Evolutionary conservation across 2,797 vertebrate species (phyloP).

Genomic region (Hydrocynus forskahlii): DNA sequence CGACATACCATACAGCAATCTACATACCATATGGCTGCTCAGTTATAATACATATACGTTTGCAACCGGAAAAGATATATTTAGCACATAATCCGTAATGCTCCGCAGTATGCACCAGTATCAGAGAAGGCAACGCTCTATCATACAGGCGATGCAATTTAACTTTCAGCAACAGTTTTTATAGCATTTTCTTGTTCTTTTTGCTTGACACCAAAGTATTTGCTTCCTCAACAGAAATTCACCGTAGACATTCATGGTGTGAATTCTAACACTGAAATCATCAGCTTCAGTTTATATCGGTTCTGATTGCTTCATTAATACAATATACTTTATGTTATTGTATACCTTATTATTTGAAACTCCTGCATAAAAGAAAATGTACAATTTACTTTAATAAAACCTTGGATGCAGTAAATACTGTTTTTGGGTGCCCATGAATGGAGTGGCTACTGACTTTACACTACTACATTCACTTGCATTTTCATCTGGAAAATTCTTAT

Average conservation of each 20-base stretch:
- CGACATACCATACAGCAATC: slow-evolving; percentile 69
- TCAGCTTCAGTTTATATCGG: slow-evolving; percentile 71
- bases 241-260: slow-evolving; percentile 69
- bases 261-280: slow-evolving; percentile 71
- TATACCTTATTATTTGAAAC: slow-evolving; percentile 73
- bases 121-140: slow-evolving; percentile 57
- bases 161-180: slow-evolving; percentile 50
- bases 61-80: slow-evolving; percentile 69
- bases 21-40: slow-evolving; percentile 68
- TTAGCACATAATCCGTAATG: slow-evolving; percentile 64
- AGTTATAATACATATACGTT: slow-evolving; percentile 67
- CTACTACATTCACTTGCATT: not conserved
- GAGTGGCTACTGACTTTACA: not conserved
- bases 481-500: not conserved
- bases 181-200: slow-evolving; percentile 60
- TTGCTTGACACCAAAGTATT: slow-evolving; percentile 66
- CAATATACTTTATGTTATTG: slow-evolving; percentile 50
- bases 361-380: slow-evolving; percentile 51
- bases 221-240: slow-evolving; percentile 65
- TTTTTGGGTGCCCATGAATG: slow-evolving; percentile 37
- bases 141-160: slow-evolving; percentile 61
- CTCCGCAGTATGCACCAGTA: slow-evolving; percentile 68
- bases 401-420: slow-evolving; percentile 18
- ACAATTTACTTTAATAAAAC: slow-evolving; percentile 70
- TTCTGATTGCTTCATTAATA: slow-evolving; percentile 64